These are phyloP conservation scores for Nerophis lumbriciformis DNA, from an alignment of 2,113 vertebrate species.

Conservation along the genomic window DNA sequence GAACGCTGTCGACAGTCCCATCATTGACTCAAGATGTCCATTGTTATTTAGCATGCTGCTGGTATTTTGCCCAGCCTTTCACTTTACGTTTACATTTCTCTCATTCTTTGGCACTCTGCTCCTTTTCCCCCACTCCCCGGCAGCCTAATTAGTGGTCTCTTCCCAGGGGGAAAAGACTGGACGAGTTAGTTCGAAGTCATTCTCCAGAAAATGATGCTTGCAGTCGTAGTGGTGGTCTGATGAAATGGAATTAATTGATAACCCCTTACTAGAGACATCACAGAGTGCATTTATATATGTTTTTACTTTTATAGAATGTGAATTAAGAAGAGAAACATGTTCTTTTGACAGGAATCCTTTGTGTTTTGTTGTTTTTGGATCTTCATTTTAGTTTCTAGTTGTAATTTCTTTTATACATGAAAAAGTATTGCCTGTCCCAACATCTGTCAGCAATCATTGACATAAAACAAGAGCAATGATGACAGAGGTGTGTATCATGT, in stretches of 20 bases:
- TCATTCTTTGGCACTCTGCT: conserved; percentile 59
- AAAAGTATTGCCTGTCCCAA: conserved; percentile 28
- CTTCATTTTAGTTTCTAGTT: not conserved
- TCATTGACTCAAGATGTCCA: conserved; percentile 33
- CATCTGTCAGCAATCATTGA: conserved; percentile 34
- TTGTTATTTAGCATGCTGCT: conserved; percentile 40
- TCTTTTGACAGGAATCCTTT: too few relatives aligned
- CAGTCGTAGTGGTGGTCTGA: conserved; percentile 44
- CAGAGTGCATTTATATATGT: too few relatives aligned
- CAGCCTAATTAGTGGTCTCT: conserved; percentile 47
- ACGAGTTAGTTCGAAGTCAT: conserved; percentile 38
- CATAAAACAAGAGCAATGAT: conserved; percentile 25
- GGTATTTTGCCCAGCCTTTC: conserved; percentile 44
- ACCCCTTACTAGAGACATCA: too few relatives aligned
- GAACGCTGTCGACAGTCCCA: conserved; percentile 32
- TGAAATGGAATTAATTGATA: conserved; percentile 32
- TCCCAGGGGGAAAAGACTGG: conserved; percentile 38
- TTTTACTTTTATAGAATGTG: too few relatives aligned
- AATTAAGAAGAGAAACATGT: too few relatives aligned
- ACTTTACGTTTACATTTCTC: conserved; percentile 65
- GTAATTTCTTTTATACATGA: conserved; percentile 10
- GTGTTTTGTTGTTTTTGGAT: too few relatives aligned
- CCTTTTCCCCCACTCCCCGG: conserved; percentile 22
- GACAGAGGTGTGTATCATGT: conserved; percentile 3
- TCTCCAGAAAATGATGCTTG: conserved; percentile 48